Base-by-base conservation (phyloP, 1,140 invertebrate genomes). In the Diachasma alloeum region DNA sequence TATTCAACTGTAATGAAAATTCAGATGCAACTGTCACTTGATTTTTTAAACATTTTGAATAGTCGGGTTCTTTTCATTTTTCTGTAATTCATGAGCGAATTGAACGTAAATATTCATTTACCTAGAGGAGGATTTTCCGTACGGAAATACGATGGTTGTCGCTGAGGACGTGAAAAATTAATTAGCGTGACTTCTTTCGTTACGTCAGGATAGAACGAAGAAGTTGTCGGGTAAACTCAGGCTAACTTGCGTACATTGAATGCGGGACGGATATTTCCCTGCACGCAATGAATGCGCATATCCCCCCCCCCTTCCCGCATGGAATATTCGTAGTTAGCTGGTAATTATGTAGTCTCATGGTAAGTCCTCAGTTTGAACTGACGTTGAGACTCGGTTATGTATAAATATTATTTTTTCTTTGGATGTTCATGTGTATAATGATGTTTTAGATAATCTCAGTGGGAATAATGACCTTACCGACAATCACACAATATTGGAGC, bases 141-240 rank as follows among this genome's bases (percentile, higher is more conserved):
- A 68, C 36, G 26, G 36, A 68, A 68, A 68, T 68, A 68, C 36
- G 36, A 68, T 68, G 0, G 31, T 68, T 68, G 66, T 68, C 66
- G 31, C 66, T 19, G 31, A 31, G 26, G 22, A 68, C 15, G 63
- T 53, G 48, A 26, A 74, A 67, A 77, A 80, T 77, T 87, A 87
- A 87, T 87, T 87, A 77, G 75, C 83, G 83, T 83, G 80, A 85
- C 83, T 81, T 83, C 75, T 68, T 68, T 80, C 74, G 78, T 83
- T 83, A 81, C 81, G 77, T 82, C 82, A 82, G 70, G 80, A 75
- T 75, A 63, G 53, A 48, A 63, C 70, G 48, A 74, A 36, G 39
- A 63, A 56, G 37, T 72, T 53, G 70, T 59, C 24, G 26, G 66
- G 9, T 19, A 44, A 74, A 66, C 15, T 67, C 24, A 46, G 66